Percentiles rank a stretch among this genome's conserved stretches.
Conservation (phyloP, 2,113 vertebrate species). For the Lampris incognitus region DNA sequence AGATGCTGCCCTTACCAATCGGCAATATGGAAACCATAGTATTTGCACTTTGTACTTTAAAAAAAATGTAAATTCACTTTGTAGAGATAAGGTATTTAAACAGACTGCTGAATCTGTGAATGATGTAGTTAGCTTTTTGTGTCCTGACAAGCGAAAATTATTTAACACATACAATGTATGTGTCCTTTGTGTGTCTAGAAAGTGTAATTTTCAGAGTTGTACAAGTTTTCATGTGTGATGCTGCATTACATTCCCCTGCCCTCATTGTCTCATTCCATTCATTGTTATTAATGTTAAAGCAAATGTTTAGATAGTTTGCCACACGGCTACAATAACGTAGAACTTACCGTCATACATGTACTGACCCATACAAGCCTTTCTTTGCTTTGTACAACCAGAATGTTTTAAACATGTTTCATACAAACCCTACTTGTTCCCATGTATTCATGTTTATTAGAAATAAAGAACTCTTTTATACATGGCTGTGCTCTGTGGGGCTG, state of each 20-base stretch:
- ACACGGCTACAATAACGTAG: constrained; percentile 58
- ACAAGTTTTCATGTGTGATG: constrained; percentile 84
- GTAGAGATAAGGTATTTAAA: constrained; percentile 96
- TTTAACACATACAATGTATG: constrained; percentile 96
- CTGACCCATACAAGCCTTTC: constrained; percentile 53
- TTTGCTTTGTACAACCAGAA: constrained; percentile 69
- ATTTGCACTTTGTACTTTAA: constrained; percentile 99
- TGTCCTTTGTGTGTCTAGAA: constrained; percentile 85
- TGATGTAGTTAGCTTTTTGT: constrained; percentile 85
- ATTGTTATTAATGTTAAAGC: constrained; percentile 60
- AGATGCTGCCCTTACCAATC: constrained; percentile 86
- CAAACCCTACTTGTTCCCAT: constrained; percentile 62
- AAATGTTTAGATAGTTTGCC: constrained; percentile 67
- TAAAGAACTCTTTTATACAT: constrained; percentile 74
- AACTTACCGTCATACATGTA: constrained; percentile 62
- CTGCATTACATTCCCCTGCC: constrained; percentile 63
- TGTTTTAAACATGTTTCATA: constrained; percentile 52
- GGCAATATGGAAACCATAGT: constrained; percentile 90
- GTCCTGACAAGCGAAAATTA: constrained; percentile 80
- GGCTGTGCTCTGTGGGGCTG: constrained; percentile 25
- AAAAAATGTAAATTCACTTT: constrained; percentile 96
- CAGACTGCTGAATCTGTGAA: constrained; percentile 94
- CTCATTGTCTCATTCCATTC: constrained; percentile 53
- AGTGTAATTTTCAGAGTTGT: constrained; percentile 83
- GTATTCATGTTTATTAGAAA: constrained; percentile 78